Evolutionary conservation across 2,888 invertebrate genomes (phyloP), one percentile per base, ranked within the genome.

Genomic region (Heterodera filipjevi): DNA sequence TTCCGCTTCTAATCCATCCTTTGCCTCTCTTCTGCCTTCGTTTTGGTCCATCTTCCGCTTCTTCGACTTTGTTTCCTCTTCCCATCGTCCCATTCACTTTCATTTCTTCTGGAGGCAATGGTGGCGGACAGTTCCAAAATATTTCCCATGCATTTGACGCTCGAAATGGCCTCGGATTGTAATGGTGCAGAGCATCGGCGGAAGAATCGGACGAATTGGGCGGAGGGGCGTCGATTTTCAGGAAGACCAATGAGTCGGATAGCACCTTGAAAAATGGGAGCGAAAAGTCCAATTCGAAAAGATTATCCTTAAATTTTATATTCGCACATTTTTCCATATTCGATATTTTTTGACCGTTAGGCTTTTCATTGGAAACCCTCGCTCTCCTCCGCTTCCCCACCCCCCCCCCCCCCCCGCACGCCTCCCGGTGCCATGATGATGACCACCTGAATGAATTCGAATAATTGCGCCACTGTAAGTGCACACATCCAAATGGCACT

Each of bases 51-150:
- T 33, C 33, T 78, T 27, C 27, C 27, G n/a, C 5, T 19, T 75
- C 33, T 12, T 12, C 66, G 74, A 39, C 78, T 77, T 32, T 82
- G 1, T 79, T 70, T 22, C 79, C 16, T 8, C 53, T 19, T 14
- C 53, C 74, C 53, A 8, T 74, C 74, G 27, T 35, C 27, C 14
- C 30, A 0, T n/a, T 10, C 35, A 16, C 10, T 46, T 30, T 14
- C 16, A 53, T 12, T 30, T 35, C 35, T 14, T 27, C 12, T 59
- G 59, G 68, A 12, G 82, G 27, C 12, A 53, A 66, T 27, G 39
- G 66, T 12, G 82, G 79, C 35, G 81, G 82, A 73, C 81, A 83
- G 44, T 83, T 83, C 82, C 82, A 82, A 72, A 79, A 82, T 39
- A 44, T 30, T 68, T 84, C 82, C 82, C 82, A 82, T 22, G 77